Evolutionary conservation across 2,888 invertebrate species (phyloP), one percentile per base, ranked within the genome.

Genomic region (Poecilus cupreus): DNA sequence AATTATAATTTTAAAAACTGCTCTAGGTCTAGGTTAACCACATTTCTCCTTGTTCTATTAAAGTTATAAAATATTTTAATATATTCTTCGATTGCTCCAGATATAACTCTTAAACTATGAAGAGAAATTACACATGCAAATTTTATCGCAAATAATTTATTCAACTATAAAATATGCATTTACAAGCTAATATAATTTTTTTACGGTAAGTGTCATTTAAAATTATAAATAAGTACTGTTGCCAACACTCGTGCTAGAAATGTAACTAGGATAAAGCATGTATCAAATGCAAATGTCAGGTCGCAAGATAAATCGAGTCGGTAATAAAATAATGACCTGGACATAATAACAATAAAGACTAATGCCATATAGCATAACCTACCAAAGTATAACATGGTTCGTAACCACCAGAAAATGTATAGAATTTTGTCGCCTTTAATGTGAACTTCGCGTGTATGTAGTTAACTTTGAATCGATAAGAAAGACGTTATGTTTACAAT

Each of bases 371-470:
- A 49, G n/a, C 46, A 49, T 49, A 49, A 6, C 46, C 46, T 16
- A 26, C 3, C 4, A 8, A 49, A 18, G 54, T 8, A 11, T 54
- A 22, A 22, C 3, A 22, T 22, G 26, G 13, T 60, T 60, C 4
- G 10, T 10, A 1, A 43, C n/a, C 1, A 43, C n/a, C 43, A 43
- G 1, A 43, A 43, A 43, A 43, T 60, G 60, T 60, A 24, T 60
- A 13, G 60, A 60, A 60, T 60, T 60, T 60, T 11, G 60, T 60
- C 60, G 22, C 20, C 60, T 60, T 60, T 60, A 60, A 60, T 60
- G 26, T 24, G 4, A 26, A n/a, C 24, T 60, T 60, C 13, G 60
- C 60, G 60, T 60, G 60, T 24, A 43, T 13, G n/a, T 43, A 4
- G 26, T 60, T 13, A 60, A 24, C 5, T 26, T 60, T 13, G 24